Base-by-base conservation (phyloP, 2,797 vertebrate genomes). In the Vespertilio murinus region DNA sequence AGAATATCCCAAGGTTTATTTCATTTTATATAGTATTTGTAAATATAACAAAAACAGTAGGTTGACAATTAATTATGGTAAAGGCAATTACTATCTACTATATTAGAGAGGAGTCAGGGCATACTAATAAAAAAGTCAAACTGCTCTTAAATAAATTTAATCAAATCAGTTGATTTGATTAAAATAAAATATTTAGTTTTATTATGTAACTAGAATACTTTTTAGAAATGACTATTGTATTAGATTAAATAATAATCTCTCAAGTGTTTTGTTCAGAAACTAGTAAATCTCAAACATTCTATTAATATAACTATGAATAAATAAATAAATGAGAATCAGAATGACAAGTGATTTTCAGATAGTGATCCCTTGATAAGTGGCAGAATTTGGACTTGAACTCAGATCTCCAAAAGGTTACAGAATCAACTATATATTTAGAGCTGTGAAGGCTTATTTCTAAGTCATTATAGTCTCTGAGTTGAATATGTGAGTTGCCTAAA, bases 131-230 rank as follows among this genome's bases (percentile, higher is more conserved):
- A 54, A 90, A 90, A 92, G n/a, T 64, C 12, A 83, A 91, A 49
- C 33, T 33, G 5, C 20, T 89, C 35, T 65, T 61, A 3, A 38
- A 70, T 74, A 18, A 74, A 67, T 47, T 86, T n/a, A n/a, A n/a
- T n/a, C n/a, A n/a, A 73, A 30, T 73, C 30, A 77, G 23, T 77
- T 89, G 6, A 86, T 86, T 89, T 35, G 25, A 23, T 16, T 78
- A 35, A 92, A 79, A 83, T 54, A 64, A 85, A 94, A 75, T 49
- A 69, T n/a, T 71, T 83, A 69, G 69, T 69, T 81, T 70, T 75
- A 3, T 45, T 54, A 52, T 25, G 4, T 9, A 78, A 12, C 5
- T 73, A 23, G 30, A 73, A 30, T 86, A 16, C 38, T n/a, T 89
- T 93, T 38, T 35, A 59, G 65, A 91, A 89, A 69, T 38, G 52